Evolutionary conservation across 2,888 invertebrate species (phyloP).

Genomic region (Punctoribates punctum): DNA sequence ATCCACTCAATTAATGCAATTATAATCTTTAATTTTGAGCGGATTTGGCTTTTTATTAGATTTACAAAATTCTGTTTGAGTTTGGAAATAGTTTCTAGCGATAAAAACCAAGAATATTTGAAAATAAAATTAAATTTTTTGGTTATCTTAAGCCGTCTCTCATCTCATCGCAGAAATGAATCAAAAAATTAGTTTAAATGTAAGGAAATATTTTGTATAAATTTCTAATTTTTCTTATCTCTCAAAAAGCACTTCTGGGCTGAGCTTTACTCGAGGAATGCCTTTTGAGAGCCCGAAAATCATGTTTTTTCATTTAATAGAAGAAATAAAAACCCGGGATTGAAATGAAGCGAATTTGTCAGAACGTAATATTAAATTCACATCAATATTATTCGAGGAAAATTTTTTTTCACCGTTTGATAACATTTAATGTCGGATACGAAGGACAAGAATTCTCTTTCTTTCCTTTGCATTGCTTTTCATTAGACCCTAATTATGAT

Average conservation of each 20-base stretch:
- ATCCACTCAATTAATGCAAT: background rate
- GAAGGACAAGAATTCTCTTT: background rate
- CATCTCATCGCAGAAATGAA: too few relatives aligned
- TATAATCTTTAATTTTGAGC: background rate
- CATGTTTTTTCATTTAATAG: background rate
- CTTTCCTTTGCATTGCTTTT: background rate
- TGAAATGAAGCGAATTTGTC: background rate
- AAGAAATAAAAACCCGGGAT: background rate
- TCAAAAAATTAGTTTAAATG: too few relatives aligned
- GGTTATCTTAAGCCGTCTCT: too few relatives aligned
- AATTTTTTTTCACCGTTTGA: background rate
- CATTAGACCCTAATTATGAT: background rate
- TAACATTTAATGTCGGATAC: background rate
- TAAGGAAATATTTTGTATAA: too few relatives aligned
- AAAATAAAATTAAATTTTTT: too few relatives aligned
- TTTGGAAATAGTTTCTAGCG: too few relatives aligned
- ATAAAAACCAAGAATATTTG: too few relatives aligned
- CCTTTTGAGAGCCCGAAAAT: background rate
- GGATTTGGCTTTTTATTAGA: too few relatives aligned
- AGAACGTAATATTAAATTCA: constrained; percentile 4
- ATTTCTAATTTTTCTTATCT: too few relatives aligned
- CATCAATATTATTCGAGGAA: background rate
- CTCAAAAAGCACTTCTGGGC: background rate
- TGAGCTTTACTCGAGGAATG: background rate
- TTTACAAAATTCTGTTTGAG: too few relatives aligned